Evolutionary conservation across 2,797 vertebrate genomes (phyloP).

Genomic region (Spheniscus humboldti): DNA sequence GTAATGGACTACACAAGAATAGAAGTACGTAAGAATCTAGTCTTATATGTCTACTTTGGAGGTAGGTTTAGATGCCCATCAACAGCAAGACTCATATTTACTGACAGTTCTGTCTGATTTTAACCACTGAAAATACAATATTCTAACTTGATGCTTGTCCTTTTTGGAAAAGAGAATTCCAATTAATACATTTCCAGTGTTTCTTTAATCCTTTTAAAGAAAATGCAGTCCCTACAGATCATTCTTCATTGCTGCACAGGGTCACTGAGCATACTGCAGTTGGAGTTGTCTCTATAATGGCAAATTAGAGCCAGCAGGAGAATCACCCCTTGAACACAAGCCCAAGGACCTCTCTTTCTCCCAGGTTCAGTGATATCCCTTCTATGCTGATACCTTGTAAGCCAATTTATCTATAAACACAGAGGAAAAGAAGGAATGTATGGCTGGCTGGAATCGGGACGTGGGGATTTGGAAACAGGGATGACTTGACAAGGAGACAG

Average conservation of each 20-base stretch:
- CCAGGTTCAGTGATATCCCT: neutral
- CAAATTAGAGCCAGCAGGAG: neutral
- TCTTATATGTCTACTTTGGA: neutral
- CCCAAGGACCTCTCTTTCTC: neutral
- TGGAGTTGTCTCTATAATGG: neutral
- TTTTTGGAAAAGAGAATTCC: neutral
- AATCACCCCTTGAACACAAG: neutral
- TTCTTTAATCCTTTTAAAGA: neutral
- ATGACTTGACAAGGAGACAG: neutral
- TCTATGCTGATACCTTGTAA: neutral
- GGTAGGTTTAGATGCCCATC: neutral
- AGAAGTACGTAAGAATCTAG: neutral
- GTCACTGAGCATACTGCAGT: neutral
- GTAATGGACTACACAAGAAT: neutral
- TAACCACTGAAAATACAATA: neutral
- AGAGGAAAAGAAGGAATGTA: rapidly evolving
- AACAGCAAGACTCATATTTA: neutral
- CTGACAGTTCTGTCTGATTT: neutral
- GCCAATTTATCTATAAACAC: neutral
- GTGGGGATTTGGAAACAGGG: neutral
- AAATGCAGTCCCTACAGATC: neutral
- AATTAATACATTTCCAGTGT: neutral
- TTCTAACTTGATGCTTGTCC: neutral
- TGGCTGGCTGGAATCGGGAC: neutral
- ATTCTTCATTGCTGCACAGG: neutral